These are phyloP conservation scores for Capitella teleta DNA, from an alignment of 1,140 invertebrate species.

Conservation along the genomic window DNA sequence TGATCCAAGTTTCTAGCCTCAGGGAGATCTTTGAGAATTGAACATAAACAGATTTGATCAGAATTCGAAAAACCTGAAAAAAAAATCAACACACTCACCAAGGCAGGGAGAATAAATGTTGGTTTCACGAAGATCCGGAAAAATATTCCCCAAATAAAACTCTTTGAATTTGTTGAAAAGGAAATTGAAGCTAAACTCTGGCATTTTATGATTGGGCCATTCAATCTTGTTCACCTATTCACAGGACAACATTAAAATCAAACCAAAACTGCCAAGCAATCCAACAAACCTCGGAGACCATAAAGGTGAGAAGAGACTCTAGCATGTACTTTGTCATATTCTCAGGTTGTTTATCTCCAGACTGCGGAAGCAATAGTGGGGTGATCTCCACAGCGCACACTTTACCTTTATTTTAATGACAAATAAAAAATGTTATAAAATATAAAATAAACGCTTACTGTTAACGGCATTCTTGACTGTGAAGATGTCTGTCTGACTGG, in stretches of 20 bases:
- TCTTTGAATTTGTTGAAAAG: constrained; percentile 83
- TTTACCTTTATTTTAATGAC: constrained; percentile 1
- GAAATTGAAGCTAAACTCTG: constrained; percentile 62
- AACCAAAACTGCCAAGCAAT: too few relatives aligned
- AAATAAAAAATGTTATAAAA: background rate
- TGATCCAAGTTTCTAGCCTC: background rate
- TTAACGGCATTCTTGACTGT: too few relatives aligned
- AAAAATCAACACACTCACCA: constrained; percentile 46
- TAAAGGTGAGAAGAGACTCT: constrained; percentile 76
- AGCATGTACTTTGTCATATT: constrained; percentile 77
- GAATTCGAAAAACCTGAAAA: background rate
- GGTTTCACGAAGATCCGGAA: constrained; percentile 71
- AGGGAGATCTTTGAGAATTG: background rate
- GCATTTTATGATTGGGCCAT: constrained; percentile 64
- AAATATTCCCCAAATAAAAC: constrained; percentile 80
- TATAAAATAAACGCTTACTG: background rate
- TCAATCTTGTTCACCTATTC: constrained; percentile 63
- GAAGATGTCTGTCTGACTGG: constrained; percentile 7
- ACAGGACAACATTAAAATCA: too few relatives aligned
- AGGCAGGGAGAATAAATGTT: constrained; percentile 78
- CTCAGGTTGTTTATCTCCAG: constrained; percentile 75
- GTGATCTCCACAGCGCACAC: constrained; percentile 67
- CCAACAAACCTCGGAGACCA: constrained; percentile 68
- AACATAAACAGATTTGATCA: too few relatives aligned
- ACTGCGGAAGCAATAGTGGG: constrained; percentile 69